Percentiles rank a stretch among this genome's conserved stretches.
Evolutionary conservation across 2,888 invertebrate genomes (phyloP).

Genomic region (Oasisia sp.): DNA sequence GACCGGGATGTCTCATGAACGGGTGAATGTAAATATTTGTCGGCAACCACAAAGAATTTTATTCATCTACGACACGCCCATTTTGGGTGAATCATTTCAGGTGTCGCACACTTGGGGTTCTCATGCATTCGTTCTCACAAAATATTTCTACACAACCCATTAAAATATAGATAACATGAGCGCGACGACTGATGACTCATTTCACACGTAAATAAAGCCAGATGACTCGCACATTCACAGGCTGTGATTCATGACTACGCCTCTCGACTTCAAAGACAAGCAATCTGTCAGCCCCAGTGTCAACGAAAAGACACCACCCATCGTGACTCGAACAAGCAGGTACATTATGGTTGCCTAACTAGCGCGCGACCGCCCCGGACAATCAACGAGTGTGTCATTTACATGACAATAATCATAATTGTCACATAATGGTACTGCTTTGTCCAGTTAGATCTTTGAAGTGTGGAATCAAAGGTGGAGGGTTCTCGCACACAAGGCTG

Average conservation of each 20-base stretch:
- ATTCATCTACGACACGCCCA: neutral
- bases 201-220: constrained; percentile 1
- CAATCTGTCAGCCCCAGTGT: neutral
- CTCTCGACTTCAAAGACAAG: neutral
- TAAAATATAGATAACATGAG: neutral
- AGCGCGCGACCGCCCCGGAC: neutral
- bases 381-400: neutral
- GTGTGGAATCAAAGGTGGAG: neutral
- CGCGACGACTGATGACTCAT: neutral
- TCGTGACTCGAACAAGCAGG: neutral
- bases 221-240: neutral
- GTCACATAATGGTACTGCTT: neutral
- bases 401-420: neutral
- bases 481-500: neutral
- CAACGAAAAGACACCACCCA: neutral
- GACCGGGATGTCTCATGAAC: neutral
- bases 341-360: neutral
- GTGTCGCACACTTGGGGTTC: neutral
- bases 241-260: neutral
- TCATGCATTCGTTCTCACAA: neutral
- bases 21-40: neutral
- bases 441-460: neutral
- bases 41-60: neutral
- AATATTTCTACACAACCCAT: neutral
- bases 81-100: neutral